Evolutionary conservation across 2,797 vertebrate genomes (phyloP).

Genomic region (Coregonus ussuriensis): DNA sequence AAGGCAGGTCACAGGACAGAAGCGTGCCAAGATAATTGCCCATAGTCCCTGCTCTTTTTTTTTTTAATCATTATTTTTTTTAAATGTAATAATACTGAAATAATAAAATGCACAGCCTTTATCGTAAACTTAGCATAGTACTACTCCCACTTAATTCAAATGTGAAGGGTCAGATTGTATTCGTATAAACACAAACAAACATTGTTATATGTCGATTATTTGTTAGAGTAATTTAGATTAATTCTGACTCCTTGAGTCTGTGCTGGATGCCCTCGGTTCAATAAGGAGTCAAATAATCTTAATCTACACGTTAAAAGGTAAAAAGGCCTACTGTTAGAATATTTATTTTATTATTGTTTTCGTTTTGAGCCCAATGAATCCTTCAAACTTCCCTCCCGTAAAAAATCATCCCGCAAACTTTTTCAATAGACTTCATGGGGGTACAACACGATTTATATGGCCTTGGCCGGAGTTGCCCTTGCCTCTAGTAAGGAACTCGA

Average conservation of each 20-base stretch:
- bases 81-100: too few species aligned
- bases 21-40: slow-evolving; percentile 57
- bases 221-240: neutral
- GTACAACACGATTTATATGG: neutral
- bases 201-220: neutral
- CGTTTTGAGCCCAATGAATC: neutral
- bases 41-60: neutral
- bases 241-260: neutral
- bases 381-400: neutral
- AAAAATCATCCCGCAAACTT: neutral
- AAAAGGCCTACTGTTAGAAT: neutral
- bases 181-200: neutral
- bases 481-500: neutral
- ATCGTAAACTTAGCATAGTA: too few species aligned
- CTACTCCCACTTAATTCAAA: neutral
- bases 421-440: neutral
- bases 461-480: neutral
- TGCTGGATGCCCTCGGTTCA: neutral
- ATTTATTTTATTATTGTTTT: neutral
- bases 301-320: neutral
- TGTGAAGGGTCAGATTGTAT: neutral
- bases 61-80: neutral
- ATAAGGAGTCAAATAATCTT: neutral
- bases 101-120: too few species aligned
- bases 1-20: slow-evolving; percentile 70